Evolutionary conservation across 2,113 vertebrate species (phyloP).

Genomic region (Chionodraco myersi): DNA sequence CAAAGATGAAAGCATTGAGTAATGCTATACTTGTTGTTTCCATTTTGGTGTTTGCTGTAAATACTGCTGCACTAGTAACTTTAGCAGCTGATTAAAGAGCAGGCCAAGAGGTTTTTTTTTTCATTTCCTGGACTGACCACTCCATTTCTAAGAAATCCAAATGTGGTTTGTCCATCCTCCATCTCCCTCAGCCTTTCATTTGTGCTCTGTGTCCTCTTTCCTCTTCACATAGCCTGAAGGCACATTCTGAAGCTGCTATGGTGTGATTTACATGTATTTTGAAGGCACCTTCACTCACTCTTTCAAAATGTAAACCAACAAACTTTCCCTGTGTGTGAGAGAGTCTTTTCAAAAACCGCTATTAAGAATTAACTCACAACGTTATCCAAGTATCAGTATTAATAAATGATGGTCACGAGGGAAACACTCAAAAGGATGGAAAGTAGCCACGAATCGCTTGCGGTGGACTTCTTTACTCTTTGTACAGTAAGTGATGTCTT

Average conservation of each 20-base stretch:
- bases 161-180: conserved; percentile 63
- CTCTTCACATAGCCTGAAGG: conserved; percentile 29
- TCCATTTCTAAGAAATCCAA: conserved; percentile 55
- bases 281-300: neutral
- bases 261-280: conserved; percentile 9
- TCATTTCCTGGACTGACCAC: conserved; percentile 53
- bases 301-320: conserved; percentile 35
- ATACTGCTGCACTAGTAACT: conserved; percentile 47
- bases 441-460: conserved; percentile 48
- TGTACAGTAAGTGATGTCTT: conserved; percentile 60
- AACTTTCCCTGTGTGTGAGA: neutral
- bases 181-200: conserved; percentile 53
- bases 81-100: conserved; percentile 69
- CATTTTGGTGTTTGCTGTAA: conserved; percentile 46
- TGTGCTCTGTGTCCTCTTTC: conserved; percentile 37
- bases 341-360: neutral
- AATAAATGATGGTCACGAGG: conserved; percentile 48
- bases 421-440: conserved; percentile 20
- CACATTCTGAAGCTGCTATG: conserved; percentile 18
- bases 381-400: conserved; percentile 49
- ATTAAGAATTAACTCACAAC: conserved; percentile 22
- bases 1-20: conserved; percentile 24
- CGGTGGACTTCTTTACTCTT: conserved; percentile 56
- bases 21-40: conserved; percentile 29
- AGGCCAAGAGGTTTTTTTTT: conserved; percentile 48